Conservation (phyloP, 2,113 vertebrate genomes). For the Chiloscyllium plagiosum region DNA sequence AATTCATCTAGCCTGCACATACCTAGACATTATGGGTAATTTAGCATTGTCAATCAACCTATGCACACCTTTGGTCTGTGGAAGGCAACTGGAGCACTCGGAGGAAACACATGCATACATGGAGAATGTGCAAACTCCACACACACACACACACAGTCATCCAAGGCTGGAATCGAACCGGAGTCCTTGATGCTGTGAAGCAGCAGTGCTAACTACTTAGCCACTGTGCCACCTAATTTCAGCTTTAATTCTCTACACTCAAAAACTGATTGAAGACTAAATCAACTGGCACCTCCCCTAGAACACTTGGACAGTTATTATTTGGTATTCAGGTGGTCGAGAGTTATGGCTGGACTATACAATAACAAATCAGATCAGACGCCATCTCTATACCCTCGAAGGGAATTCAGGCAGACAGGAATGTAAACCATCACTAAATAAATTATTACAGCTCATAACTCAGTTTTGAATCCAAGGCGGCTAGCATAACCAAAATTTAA, state of each 20-base stretch:
- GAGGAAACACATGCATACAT: too few relatives aligned
- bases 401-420: conserved; percentile 31
- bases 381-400: conserved; percentile 8
- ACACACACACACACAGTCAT: too few relatives aligned
- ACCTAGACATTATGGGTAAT: too few relatives aligned
- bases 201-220: too few relatives aligned
- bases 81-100: too few relatives aligned
- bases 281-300: not conserved
- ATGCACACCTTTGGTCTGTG: too few relatives aligned
- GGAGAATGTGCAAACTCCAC: too few relatives aligned
- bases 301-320: conserved; percentile 11
- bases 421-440: conserved; percentile 30
- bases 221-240: not conserved
- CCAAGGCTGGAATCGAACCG: too few relatives aligned
- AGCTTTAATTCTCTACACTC: not conserved
- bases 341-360: not conserved
- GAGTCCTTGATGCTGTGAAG: too few relatives aligned
- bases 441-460: conserved; percentile 22
- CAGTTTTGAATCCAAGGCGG: not conserved
- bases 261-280: not conserved
- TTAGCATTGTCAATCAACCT: too few relatives aligned
- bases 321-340: conserved; percentile 31
- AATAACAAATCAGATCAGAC: conserved; percentile 22
- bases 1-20: too few relatives aligned
- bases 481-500: conserved; percentile 16